A percentile compares a stretch with the other conserved stretches of the same genome.
phyloP scores from a whole-genome alignment of 2,888 invertebrate species.

The Drosophila mayaguana region DNA sequence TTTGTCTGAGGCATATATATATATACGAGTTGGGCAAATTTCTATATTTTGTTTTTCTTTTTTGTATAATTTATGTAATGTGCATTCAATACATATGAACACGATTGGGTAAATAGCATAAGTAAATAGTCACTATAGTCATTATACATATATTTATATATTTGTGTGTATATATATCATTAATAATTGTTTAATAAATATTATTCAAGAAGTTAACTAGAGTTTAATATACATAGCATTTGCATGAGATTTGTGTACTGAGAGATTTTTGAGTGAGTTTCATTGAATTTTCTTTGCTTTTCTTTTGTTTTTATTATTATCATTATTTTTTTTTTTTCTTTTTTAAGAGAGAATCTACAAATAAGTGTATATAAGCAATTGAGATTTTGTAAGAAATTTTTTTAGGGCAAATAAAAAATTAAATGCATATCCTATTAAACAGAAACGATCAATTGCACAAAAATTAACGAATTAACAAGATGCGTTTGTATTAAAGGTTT shows the following conservation, averaged over 20 bases:
- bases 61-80: conserved; percentile 39
- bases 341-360: conserved; percentile 37
- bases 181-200: conserved; percentile 60
- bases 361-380: conserved; percentile 32
- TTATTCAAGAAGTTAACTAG: conserved; percentile 74
- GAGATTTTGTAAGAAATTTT: conserved; percentile 33
- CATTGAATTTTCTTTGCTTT: conserved; percentile 27
- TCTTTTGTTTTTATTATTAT: conserved; percentile 6
- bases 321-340: conserved; percentile 16
- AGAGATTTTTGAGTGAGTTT: conserved; percentile 43
- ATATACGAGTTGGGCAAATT: conserved; percentile 13
- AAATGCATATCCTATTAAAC: conserved; percentile 61
- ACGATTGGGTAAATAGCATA: conserved; percentile 69
- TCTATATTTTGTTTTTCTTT: conserved; percentile 2
- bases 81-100: conserved; percentile 68
- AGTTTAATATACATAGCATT: conserved; percentile 60
- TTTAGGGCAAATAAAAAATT: conserved; percentile 44
- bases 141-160: conserved; percentile 48
- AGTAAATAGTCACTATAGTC: conserved; percentile 74
- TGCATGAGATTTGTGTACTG: conserved; percentile 45
- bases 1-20: conserved; percentile 11
- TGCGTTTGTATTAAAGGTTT: conserved; percentile 17
- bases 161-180: conserved; percentile 10
- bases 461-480: conserved; percentile 21
- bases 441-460: conserved; percentile 17